phyloP scores from a whole-genome alignment of 2,113 vertebrate species.

The Calyptomena viridis region DNA sequence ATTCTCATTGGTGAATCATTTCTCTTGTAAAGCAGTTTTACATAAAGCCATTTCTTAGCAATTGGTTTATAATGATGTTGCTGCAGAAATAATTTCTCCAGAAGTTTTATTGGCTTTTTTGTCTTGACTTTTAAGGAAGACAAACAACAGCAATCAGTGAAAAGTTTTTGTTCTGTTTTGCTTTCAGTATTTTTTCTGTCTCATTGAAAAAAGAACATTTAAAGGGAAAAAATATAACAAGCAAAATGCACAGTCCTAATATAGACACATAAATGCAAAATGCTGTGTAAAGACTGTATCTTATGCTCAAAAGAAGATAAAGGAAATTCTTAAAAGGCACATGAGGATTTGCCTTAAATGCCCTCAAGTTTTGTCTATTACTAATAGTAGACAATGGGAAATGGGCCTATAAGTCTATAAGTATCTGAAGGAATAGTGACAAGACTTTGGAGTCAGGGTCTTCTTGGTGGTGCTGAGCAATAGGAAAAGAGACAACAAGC shows the following conservation, averaged over 20 bases:
- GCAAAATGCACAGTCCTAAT: not conserved
- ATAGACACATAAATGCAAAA: not conserved
- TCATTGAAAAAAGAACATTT: not conserved
- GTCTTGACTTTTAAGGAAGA: constrained; percentile 13
- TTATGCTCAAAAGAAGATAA: not conserved
- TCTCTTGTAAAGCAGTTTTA: constrained; percentile 33
- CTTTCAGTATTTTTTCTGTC: not conserved
- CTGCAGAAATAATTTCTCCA: constrained; percentile 7
- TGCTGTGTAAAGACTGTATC: not conserved
- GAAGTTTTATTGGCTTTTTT: not conserved
- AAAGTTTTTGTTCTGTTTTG: not conserved
- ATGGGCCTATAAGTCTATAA: not conserved
- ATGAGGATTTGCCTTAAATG: not conserved
- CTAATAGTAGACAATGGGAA: not conserved
- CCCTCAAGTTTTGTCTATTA: not conserved
- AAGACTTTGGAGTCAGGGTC: not conserved
- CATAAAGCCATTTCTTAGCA: constrained; percentile 11
- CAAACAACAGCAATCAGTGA: not conserved
- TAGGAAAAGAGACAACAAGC: not conserved
- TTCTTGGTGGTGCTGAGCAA: not conserved
- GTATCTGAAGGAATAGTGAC: not conserved
- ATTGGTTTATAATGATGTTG: constrained; percentile 33
- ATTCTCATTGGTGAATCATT: constrained; percentile 29
- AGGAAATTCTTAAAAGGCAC: not conserved
- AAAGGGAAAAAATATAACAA: not conserved